Conservation (phyloP, 1,140 invertebrate genomes). For the Ooceraea biroi region DNA sequence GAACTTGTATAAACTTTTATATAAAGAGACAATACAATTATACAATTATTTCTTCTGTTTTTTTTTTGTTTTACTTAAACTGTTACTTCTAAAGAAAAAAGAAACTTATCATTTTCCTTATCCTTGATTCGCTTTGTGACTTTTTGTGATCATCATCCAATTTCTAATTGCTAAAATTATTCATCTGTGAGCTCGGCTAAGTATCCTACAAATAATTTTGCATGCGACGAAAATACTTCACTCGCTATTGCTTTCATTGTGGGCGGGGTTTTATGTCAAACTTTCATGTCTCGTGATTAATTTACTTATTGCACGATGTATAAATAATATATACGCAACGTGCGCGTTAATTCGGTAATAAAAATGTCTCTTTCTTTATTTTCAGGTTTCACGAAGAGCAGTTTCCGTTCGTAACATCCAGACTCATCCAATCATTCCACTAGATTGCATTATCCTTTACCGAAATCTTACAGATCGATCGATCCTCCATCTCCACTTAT, state of each 20-base stretch:
- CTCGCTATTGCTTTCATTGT: not conserved
- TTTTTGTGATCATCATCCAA: no score
- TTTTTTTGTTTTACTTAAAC: no score
- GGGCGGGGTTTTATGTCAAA: not conserved
- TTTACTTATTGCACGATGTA: slow-evolving; percentile 8
- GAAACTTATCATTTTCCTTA: not conserved
- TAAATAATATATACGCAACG: not conserved
- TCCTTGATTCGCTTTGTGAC: not conserved
- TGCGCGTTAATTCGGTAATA: not conserved
- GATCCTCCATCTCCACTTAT: no score
- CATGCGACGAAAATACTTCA: not conserved
- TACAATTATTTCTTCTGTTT: no score
- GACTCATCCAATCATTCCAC: slow-evolving; percentile 47
- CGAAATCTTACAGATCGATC: not conserved
- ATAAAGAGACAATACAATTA: no score
- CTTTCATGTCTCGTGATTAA: not conserved
- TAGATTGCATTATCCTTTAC: slow-evolving; percentile 10
- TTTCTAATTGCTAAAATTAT: not conserved
- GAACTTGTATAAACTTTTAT: no score
- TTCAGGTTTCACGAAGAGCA: slow-evolving; percentile 24
- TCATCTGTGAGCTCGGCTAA: not conserved
- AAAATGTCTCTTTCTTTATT: slow-evolving; percentile 1
- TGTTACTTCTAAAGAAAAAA: not conserved
- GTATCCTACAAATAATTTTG: not conserved
- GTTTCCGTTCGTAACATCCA: slow-evolving; percentile 24